Base-by-base conservation (phyloP, 2,797 vertebrate genomes). In the Protosalanx chinensis region DNA sequence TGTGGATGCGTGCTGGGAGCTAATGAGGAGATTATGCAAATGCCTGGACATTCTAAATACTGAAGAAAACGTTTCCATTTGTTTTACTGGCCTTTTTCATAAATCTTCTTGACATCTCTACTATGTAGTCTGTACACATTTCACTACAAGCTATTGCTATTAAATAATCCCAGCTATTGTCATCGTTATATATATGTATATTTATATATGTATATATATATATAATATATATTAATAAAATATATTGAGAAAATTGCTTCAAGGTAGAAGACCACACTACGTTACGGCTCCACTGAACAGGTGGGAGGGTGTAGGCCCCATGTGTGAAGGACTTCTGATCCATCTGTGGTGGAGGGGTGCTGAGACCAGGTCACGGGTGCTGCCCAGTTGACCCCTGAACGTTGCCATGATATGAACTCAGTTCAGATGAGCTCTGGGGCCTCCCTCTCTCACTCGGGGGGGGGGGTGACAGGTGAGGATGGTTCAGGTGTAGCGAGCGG, bases 71-170 rank as follows among this genome's bases (percentile, higher is more conserved):
- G 84, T 85, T 29, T 81, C 78, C 81, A 88, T 81, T 64, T 53
- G 64, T 75, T 86, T 91, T 93, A 96, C 95, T 96, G 95, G 95
- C 95, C 95, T 90, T 91, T 91, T 92, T 93, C 91, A 92, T 90
- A 92, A 91, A 91, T 91, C 85, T 74, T 86, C 90, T 90, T 90
- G 84, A 92, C 91, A 88, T 90, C 82, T 91, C 90, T 92, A 93
- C 91, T 90, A 92, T 91, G 91, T 92, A 84, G 87, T 91, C 92
- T 94, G 93, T 94, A 95, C 94, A 95, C 92, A 91, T 91, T 91
- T 93, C 91, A 95, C 94, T 95, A 95, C 91, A 89, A 92, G 93
- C 95, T 96, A 97, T 97, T 97, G 95, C 95, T 96, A 96, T 96
- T 95, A 95, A 96, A 95, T 92, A 94, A 91, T 94, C 93, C 93